Conservation (phyloP, 2,113 vertebrate genomes). For the Galeopterus variegatus region DNA sequence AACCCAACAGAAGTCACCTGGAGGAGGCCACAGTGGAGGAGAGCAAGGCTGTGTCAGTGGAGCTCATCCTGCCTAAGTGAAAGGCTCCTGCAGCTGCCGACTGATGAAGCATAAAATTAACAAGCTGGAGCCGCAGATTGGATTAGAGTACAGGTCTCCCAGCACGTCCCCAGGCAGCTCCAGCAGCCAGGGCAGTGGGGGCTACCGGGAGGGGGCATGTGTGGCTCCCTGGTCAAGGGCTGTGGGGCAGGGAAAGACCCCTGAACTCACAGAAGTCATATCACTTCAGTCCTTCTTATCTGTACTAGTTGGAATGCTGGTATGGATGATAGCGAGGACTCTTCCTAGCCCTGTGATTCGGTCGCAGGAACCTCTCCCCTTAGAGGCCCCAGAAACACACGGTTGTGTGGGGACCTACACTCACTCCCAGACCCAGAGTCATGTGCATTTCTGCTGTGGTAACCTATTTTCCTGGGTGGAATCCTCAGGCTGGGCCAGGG, state of each 20-base stretch:
- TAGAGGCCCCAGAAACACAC: neutral
- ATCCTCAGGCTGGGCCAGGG: neutral
- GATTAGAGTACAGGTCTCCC: slow-evolving; percentile 7
- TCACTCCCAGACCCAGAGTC: neutral
- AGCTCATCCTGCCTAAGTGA: neutral
- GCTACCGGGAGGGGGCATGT: neutral
- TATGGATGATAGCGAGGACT: neutral
- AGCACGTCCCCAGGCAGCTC: neutral
- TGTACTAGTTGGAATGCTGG: accelerated
- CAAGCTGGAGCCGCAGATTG: slow-evolving; percentile 61
- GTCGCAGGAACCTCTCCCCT: neutral
- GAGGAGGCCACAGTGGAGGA: neutral
- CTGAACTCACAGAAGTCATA: neutral
- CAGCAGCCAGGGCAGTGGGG: neutral
- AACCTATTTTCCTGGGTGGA: neutral
- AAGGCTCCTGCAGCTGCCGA: neutral
- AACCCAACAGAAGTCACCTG: slow-evolving; percentile 31
- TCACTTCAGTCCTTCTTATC: neutral
- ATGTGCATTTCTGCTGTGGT: accelerated
- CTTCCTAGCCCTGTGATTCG: neutral
- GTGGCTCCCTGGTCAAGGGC: neutral
- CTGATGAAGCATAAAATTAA: slow-evolving; percentile 81
- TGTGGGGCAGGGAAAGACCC: neutral
- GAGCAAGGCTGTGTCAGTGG: neutral
- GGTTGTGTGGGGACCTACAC: too few relatives aligned